These are phyloP conservation scores for Intellagama lesueurii DNA, from an alignment of 2,797 vertebrate species.

Conservation along the genomic window DNA sequence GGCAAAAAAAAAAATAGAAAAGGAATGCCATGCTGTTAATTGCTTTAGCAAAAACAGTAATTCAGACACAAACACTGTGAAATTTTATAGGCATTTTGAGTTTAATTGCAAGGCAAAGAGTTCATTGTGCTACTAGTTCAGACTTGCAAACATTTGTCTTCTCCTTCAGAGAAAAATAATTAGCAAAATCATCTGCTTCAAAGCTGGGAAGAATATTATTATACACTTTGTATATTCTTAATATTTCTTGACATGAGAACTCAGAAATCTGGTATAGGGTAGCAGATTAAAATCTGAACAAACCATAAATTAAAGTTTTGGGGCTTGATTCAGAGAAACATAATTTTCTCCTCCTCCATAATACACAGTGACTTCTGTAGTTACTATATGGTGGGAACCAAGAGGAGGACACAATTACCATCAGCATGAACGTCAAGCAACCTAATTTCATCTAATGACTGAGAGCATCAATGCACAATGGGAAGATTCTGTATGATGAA, in stretches of 20 bases:
- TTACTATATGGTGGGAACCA: not conserved
- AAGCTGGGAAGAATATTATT: not conserved
- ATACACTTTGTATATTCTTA: not conserved
- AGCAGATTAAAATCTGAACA: not conserved
- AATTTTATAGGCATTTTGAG: constrained; percentile 15
- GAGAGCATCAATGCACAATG: not conserved
- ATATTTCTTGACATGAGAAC: not conserved
- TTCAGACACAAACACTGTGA: constrained; percentile 6
- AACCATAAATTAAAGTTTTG: not conserved
- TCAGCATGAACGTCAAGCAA: not conserved
- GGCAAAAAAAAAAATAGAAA: not conserved
- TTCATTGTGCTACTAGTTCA: not conserved
- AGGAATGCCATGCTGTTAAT: not conserved
- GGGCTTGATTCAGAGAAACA: not conserved
- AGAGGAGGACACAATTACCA: not conserved
- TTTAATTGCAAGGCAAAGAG: constrained; percentile 39
- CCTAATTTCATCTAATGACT: not conserved
- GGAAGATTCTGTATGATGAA: not conserved
- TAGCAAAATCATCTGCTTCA: not conserved
- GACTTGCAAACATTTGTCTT: constrained; percentile 4
- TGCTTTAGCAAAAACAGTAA: constrained; percentile 12
- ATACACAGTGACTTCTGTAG: not conserved
- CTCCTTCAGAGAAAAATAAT: constrained; percentile 14
- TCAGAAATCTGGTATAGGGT: not conserved
- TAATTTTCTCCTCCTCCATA: not conserved